Percentiles rank a stretch among this genome's conserved stretches.
Evolutionary conservation across 2,888 invertebrate genomes (phyloP).

Genomic region (Fabriciana adippe): DNA sequence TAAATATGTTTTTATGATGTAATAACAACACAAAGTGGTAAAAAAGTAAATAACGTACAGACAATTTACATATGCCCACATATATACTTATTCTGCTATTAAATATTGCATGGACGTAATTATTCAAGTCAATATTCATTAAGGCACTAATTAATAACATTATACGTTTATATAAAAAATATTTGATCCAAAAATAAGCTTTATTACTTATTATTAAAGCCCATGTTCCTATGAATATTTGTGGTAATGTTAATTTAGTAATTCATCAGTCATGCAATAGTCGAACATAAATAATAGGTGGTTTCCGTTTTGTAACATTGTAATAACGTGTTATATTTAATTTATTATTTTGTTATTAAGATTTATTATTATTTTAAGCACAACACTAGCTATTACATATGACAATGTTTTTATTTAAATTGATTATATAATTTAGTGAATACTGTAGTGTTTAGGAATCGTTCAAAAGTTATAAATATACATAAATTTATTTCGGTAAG

Average conservation of each 20-base stretch:
- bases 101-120: slow-evolving; percentile 29
- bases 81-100: slow-evolving; percentile 6
- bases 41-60: neutral
- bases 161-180: neutral
- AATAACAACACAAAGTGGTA: neutral
- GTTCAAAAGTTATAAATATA: no score
- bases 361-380: no score
- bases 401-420: no score
- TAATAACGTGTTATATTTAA: slow-evolving; percentile 26
- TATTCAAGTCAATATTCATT: slow-evolving; percentile 39
- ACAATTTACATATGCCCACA: slow-evolving; percentile 1
- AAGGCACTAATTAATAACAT: slow-evolving; percentile 36
- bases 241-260: slow-evolving; percentile 42
- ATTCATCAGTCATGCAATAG: slow-evolving; percentile 65
- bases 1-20: no score
- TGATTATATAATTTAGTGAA: no score
- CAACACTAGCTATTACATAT: no score
- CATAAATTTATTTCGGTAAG: no score
- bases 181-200: neutral
- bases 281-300: slow-evolving; percentile 64
- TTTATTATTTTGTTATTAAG: slow-evolving; percentile 14
- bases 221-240: slow-evolving; percentile 6
- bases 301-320: slow-evolving; percentile 51
- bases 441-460: no score
- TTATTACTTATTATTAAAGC: neutral